Conservation (phyloP, 2,797 vertebrate species). For the Pristis pectinata region DNA sequence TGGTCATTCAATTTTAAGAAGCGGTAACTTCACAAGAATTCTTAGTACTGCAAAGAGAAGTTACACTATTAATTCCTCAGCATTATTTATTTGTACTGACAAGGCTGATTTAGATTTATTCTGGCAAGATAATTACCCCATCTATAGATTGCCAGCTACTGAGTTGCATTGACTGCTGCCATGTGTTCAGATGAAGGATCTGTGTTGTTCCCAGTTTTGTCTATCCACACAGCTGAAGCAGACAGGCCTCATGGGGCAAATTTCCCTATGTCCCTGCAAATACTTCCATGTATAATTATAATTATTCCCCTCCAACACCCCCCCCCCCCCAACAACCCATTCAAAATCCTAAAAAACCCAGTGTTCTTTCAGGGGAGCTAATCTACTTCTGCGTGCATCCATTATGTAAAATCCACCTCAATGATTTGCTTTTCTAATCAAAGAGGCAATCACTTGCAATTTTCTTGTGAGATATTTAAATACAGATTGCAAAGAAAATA, state of each 20-base stretch:
- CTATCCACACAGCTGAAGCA: not conserved
- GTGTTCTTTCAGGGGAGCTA: not conserved
- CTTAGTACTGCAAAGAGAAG: not conserved
- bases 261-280: not conserved
- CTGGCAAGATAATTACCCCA: not conserved
- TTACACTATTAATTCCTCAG: not conserved
- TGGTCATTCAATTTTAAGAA: not conserved
- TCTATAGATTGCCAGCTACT: not conserved
- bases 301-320: no score
- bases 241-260: not conserved
- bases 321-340: not conserved
- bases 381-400: not conserved
- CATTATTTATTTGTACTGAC: not conserved
- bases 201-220: not conserved
- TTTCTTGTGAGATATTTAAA: not conserved
- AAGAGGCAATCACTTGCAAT: not conserved
- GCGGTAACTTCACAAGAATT: not conserved
- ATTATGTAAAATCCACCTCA: not conserved
- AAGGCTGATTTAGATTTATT: not conserved
- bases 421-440: constrained; percentile 11
- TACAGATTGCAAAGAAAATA: not conserved
- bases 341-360: not conserved
- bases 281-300: not conserved
- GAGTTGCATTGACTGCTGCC: not conserved
- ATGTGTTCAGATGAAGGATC: not conserved